Percentiles rank a stretch among this genome's conserved stretches.
Evolutionary conservation across 2,797 vertebrate genomes (phyloP).

Genomic region (Myiotriccus ornatus): DNA sequence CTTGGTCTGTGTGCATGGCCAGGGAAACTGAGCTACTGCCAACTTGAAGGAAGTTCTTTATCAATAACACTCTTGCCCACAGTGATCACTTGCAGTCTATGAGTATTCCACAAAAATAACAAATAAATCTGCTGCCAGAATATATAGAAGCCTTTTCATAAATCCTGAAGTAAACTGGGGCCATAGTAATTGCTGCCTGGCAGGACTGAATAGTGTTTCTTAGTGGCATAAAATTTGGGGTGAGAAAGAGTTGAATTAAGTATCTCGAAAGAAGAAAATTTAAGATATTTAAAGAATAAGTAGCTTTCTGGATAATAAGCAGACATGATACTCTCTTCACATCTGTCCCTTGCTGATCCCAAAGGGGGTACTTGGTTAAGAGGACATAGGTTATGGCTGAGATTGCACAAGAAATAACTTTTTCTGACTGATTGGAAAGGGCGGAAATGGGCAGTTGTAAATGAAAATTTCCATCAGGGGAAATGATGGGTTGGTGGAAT

Average conservation of each 20-base stretch:
- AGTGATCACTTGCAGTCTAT: not conserved
- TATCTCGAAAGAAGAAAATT: not conserved
- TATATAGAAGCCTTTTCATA: not conserved
- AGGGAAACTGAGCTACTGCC: not conserved
- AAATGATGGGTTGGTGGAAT: not conserved
- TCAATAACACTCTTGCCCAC: not conserved
- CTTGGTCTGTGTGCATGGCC: not conserved
- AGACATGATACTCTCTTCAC: fast-evolving
- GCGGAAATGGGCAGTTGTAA: not conserved
- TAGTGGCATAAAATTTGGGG: not conserved
- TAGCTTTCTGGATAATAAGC: not conserved
- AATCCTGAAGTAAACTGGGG: not conserved
- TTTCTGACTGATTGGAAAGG: not conserved
- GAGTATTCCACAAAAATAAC: slow-evolving; percentile 1
- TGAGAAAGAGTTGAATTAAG: not conserved
- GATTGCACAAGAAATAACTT: not conserved
- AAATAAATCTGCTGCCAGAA: slow-evolving; percentile 14
- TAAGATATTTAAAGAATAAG: not conserved
- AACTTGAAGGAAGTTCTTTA: not conserved
- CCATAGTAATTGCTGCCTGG: not conserved
- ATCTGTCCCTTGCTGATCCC: not conserved
- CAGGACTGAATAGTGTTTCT: not conserved
- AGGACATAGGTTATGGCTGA: not conserved
- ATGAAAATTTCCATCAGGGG: not conserved
- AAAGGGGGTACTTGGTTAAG: not conserved